Evolutionary conservation across 2,797 vertebrate species (phyloP).

Genomic region (Pseudopleuronectes americanus): DNA sequence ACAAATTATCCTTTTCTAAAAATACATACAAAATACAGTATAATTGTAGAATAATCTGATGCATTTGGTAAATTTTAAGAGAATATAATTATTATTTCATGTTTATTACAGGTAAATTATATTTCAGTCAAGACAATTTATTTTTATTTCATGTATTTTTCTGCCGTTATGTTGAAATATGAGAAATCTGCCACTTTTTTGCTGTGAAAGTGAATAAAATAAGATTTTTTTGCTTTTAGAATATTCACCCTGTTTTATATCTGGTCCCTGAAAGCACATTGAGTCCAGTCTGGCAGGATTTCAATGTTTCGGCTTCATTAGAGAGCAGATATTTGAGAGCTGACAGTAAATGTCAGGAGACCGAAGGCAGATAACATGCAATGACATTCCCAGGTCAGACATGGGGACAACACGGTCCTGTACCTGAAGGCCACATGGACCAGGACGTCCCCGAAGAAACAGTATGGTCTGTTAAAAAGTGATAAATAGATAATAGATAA

Average conservation of each 20-base stretch:
- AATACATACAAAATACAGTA: too few relatives aligned
- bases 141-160: too few relatives aligned
- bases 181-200: too few relatives aligned
- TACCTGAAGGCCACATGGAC: not conserved
- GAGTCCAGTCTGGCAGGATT: not conserved
- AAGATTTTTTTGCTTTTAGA: too few relatives aligned
- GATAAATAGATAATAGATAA: conserved; percentile 28
- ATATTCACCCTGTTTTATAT: not conserved
- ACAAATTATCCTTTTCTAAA: not conserved
- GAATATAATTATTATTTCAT: too few relatives aligned
- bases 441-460: conserved; percentile 4
- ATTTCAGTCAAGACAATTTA: too few relatives aligned
- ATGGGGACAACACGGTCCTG: not conserved
- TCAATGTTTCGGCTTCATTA: not conserved
- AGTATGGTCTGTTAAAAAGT: conserved; percentile 5
- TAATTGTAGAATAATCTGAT: too few relatives aligned
- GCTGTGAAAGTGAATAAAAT: too few relatives aligned
- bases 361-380: too few relatives aligned
- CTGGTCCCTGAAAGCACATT: not conserved
- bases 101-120: too few relatives aligned
- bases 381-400: not conserved
- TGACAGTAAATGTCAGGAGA: conserved; percentile 11
- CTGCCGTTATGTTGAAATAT: too few relatives aligned
- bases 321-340: conserved; percentile 1
- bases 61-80: too few relatives aligned